A percentile compares a stretch with the other conserved stretches of the same genome.
Conservation (phyloP, 2,113 vertebrate species). For the Leuciscus idus region DNA sequence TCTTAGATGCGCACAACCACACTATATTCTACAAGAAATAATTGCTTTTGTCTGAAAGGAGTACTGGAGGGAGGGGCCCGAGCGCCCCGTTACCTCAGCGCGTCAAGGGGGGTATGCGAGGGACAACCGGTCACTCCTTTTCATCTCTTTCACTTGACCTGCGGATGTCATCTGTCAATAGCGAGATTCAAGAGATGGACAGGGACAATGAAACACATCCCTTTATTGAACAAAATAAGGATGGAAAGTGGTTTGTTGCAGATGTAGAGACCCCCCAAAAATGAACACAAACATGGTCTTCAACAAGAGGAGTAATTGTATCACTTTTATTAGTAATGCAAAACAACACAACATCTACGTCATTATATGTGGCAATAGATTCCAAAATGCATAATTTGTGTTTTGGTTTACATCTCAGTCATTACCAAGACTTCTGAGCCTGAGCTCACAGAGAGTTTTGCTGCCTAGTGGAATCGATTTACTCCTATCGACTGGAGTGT, state of each 20-base stretch:
- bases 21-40: constrained; percentile 84
- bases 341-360: background rate
- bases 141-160: constrained; percentile 63
- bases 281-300: background rate
- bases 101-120: constrained; percentile 76
- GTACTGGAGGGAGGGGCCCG: constrained; percentile 66
- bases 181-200: constrained; percentile 59
- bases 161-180: constrained; percentile 72
- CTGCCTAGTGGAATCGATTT: constrained; percentile 73
- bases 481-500: constrained; percentile 77
- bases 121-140: constrained; percentile 75
- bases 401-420: background rate
- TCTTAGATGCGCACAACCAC: constrained; percentile 68
- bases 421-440: constrained; percentile 19
- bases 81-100: constrained; percentile 66
- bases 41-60: constrained; percentile 84
- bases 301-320: background rate
- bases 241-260: background rate
- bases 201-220: constrained; percentile 38
- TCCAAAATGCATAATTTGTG: background rate
- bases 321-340: background rate
- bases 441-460: constrained; percentile 58
- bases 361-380: background rate
- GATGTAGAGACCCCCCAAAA: background rate
- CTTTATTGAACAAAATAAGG: background rate